Evolutionary conservation across 2,888 invertebrate species (phyloP).

Genomic region (Zaprionus bogoriensis): DNA sequence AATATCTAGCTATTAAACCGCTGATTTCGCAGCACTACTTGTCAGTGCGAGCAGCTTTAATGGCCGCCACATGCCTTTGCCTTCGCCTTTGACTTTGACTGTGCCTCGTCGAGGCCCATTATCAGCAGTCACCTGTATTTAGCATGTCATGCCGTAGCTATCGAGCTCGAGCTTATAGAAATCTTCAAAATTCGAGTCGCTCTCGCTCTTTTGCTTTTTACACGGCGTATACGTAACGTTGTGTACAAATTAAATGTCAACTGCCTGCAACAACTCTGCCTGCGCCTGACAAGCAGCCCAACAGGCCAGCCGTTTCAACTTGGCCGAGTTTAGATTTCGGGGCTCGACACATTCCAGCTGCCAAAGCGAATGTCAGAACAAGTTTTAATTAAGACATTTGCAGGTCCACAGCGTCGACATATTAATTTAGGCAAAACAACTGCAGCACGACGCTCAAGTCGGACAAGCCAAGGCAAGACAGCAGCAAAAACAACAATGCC

Average conservation of each 20-base stretch:
- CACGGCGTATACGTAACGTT: background rate
- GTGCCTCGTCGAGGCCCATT: too few species aligned
- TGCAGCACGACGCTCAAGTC: constrained; percentile 47
- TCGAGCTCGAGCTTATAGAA: background rate
- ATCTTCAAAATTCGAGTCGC: background rate
- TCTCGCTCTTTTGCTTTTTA: too few species aligned
- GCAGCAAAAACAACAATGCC: constrained; percentile 14
- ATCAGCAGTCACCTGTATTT: constrained; percentile 25
- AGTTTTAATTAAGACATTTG: constrained; percentile 72
- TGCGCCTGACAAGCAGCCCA: constrained; percentile 40
- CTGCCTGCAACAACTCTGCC: background rate
- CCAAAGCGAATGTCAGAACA: constrained; percentile 45
- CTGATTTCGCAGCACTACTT: too few species aligned
- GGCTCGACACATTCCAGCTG: constrained; percentile 21
- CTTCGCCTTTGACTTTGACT: too few species aligned
- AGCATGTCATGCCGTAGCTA: background rate
- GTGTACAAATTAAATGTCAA: constrained; percentile 1
- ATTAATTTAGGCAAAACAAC: constrained; percentile 63
- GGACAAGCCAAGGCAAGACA: constrained; percentile 29
- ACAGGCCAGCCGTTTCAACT: too few species aligned
- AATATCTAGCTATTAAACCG: too few species aligned
- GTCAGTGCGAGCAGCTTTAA: too few species aligned
- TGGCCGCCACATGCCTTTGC: constrained; percentile 57
- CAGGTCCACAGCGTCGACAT: constrained; percentile 59
- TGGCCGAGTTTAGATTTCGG: background rate